Evolutionary conservation across 2,888 invertebrate genomes (phyloP).

Genomic region (Elegia similella): DNA sequence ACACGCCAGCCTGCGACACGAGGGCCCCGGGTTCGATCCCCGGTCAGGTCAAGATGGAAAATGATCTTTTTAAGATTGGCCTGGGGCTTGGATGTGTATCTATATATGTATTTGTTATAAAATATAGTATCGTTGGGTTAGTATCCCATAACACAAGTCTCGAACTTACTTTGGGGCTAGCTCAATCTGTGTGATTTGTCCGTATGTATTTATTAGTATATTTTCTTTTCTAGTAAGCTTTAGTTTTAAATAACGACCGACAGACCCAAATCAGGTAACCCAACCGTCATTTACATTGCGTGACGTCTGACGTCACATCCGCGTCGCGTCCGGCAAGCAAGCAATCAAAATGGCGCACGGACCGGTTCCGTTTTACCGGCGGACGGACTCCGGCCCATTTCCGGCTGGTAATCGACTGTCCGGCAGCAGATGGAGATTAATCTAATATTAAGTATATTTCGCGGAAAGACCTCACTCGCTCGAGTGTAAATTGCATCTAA

Average conservation of each 20-base stretch:
- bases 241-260: background rate
- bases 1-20: too few species aligned
- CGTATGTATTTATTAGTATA: too few species aligned
- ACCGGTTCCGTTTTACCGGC: background rate
- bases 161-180: too few species aligned
- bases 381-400: slow-evolving; percentile 7
- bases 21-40: too few species aligned
- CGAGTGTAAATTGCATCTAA: background rate
- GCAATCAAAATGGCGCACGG: slow-evolving; percentile 5
- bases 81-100: too few species aligned
- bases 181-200: too few species aligned
- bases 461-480: background rate
- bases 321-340: background rate
- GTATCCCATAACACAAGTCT: too few species aligned
- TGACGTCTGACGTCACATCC: slow-evolving; percentile 5
- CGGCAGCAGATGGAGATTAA: slow-evolving; percentile 11
- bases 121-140: too few species aligned
- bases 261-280: background rate
- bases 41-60: too few species aligned
- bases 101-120: too few species aligned
- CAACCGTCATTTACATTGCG: slow-evolving; percentile 2
- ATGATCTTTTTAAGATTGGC: too few species aligned
- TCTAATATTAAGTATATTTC: slow-evolving; percentile 11
- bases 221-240: too few species aligned
- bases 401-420: slow-evolving; percentile 16